Evolutionary conservation across 2,888 invertebrate species (phyloP).

Genomic region (Andrena fulva): DNA sequence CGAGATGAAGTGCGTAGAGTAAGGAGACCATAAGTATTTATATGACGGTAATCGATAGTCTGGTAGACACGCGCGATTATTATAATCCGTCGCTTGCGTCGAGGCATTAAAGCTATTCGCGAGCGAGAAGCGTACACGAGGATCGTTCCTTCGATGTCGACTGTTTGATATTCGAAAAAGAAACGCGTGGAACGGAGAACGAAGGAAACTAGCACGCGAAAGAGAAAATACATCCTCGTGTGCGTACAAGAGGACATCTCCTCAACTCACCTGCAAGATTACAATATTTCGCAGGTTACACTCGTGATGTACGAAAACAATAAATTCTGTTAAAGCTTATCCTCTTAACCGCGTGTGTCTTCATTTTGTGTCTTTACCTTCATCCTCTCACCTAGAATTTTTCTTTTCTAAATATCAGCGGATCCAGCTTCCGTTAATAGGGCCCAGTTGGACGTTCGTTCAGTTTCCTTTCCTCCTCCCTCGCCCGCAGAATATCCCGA

Average conservation of each 20-base stretch:
- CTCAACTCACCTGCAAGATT: conserved; percentile 46
- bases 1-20: conserved; percentile 35
- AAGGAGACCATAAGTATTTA: conserved; percentile 67
- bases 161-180: background rate
- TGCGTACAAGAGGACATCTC: conserved; percentile 39
- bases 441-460: background rate
- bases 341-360: background rate
- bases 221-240: conserved; percentile 42
- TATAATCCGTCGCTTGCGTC: conserved; percentile 38
- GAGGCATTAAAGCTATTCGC: conserved; percentile 36
- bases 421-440: no score
- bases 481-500: conserved; percentile 24
- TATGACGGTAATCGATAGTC: conserved; percentile 50
- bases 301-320: conserved; percentile 74
- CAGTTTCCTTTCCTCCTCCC: background rate
- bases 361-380: background rate
- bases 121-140: conserved; percentile 41
- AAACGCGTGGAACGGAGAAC: background rate
- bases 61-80: conserved; percentile 13
- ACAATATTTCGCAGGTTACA: conserved; percentile 62
- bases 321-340: conserved; percentile 71
- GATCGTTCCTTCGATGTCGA: conserved; percentile 21
- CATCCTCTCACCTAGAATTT: no score
- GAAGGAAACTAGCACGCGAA: background rate
- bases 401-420: no score